Evolutionary conservation across 2,888 invertebrate species (phyloP).

Genomic region (Heptascelio sp.): DNA sequence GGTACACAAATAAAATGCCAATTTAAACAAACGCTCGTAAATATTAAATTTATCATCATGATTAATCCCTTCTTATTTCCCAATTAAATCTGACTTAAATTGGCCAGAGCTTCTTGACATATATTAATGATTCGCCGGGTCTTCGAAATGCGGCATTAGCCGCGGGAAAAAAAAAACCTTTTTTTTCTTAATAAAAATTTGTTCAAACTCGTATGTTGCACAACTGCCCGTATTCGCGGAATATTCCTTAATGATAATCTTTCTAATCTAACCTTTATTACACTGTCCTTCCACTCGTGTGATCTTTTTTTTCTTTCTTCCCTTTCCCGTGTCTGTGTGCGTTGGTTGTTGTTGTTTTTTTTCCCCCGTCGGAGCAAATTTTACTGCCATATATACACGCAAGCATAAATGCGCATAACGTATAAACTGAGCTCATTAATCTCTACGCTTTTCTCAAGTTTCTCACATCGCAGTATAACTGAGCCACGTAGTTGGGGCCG

Average conservation of each 20-base stretch:
- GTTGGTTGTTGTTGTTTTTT: too few species aligned
- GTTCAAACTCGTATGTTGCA: background rate
- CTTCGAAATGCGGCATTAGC: too few species aligned
- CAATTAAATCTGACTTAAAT: background rate
- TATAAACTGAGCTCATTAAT: constrained; percentile 81
- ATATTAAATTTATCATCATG: background rate
- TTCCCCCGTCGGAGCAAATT: constrained; percentile 48
- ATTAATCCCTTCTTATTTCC: background rate
- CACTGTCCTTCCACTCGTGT: constrained; percentile 55
- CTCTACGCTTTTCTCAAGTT: constrained; percentile 80
- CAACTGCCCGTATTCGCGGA: background rate
- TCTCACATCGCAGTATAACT: constrained; percentile 78
- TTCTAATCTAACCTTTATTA: background rate
- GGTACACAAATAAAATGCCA: too few species aligned
- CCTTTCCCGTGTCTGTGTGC: too few species aligned
- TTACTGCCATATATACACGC: constrained; percentile 59
- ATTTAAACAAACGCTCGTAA: too few species aligned
- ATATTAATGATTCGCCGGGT: background rate
- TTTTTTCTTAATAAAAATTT: background rate
- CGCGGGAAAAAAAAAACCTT: too few species aligned
- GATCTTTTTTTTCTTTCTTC: constrained; percentile 25
- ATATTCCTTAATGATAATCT: constrained; percentile 4
- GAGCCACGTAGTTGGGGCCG: constrained; percentile 73
- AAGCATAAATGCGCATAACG: constrained; percentile 72
- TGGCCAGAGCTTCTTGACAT: background rate